These are phyloP conservation scores for Mallotus villosus DNA, from an alignment of 2,797 vertebrate species.

Conservation along the genomic window DNA sequence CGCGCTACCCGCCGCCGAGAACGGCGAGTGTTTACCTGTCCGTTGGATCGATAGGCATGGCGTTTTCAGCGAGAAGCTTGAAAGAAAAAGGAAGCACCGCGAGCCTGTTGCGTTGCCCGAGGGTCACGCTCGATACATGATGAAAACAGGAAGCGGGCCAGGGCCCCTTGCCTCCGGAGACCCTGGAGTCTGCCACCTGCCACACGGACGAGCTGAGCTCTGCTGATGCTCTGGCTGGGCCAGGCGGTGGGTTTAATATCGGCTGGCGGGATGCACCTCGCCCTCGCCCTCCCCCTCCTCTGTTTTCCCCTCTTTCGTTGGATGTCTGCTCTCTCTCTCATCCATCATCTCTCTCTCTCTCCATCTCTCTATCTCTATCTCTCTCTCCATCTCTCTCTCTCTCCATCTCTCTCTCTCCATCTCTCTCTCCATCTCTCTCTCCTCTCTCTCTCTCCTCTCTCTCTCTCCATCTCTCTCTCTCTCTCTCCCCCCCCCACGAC, in stretches of 20 bases:
- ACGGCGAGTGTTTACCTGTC: background rate
- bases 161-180: too few relatives aligned
- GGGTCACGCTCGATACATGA: background rate
- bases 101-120: background rate
- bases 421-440: constrained; percentile 13
- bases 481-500: constrained; percentile 4
- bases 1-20: too few relatives aligned
- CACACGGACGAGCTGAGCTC: too few relatives aligned
- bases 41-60: background rate
- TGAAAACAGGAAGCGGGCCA: background rate
- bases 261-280: background rate
- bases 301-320: background rate
- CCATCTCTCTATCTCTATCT: background rate
- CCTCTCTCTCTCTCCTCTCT: constrained; percentile 18
- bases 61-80: background rate
- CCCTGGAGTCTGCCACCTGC: too few relatives aligned
- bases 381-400: constrained; percentile 30
- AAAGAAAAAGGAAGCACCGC: background rate
- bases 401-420: background rate
- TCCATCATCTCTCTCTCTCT: too few relatives aligned
- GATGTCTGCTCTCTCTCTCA: too few relatives aligned
- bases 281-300: background rate
- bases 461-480: constrained; percentile 12
- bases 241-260: too few relatives aligned
- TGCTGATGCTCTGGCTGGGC: too few relatives aligned